Conservation (phyloP, 2,888 invertebrate species). For the Lithophane socia region DNA sequence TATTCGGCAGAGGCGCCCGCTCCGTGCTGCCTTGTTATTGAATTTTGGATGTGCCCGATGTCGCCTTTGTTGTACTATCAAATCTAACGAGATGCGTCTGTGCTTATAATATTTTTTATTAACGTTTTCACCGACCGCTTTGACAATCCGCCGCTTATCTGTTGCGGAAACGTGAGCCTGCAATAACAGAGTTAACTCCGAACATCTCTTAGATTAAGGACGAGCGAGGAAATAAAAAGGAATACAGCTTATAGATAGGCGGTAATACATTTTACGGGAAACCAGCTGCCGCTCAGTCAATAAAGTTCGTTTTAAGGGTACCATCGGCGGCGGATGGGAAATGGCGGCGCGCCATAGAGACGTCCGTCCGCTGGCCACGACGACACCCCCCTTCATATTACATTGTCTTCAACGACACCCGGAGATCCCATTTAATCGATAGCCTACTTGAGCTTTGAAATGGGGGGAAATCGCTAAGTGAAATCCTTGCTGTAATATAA, state of each 20-base stretch:
- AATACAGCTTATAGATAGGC: slow-evolving; percentile 72
- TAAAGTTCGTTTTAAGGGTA: slow-evolving; percentile 81
- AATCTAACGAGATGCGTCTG: slow-evolving; percentile 71
- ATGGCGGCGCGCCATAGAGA: slow-evolving; percentile 67
- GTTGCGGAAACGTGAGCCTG: slow-evolving; percentile 51
- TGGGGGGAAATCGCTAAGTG: slow-evolving; percentile 42
- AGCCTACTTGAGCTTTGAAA: slow-evolving; percentile 65
- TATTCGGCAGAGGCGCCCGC: slow-evolving; percentile 83
- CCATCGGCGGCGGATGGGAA: slow-evolving; percentile 74
- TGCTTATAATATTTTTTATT: slow-evolving; percentile 65
- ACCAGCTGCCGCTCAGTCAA: slow-evolving; percentile 79
- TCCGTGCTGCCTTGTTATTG: slow-evolving; percentile 84
- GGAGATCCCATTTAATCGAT: slow-evolving; percentile 73
- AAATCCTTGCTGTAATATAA: slow-evolving; percentile 25
- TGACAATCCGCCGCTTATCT: slow-evolving; percentile 52
- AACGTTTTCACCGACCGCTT: slow-evolving; percentile 50
- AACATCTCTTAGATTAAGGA: slow-evolving; percentile 63
- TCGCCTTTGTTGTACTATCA: slow-evolving; percentile 79
- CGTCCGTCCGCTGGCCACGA: slow-evolving; percentile 65
- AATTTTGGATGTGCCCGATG: slow-evolving; percentile 84
- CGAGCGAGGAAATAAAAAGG: slow-evolving; percentile 68
- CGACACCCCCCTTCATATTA: slow-evolving; percentile 66
- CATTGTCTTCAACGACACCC: slow-evolving; percentile 75
- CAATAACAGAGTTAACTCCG: slow-evolving; percentile 58
- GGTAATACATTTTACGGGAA: slow-evolving; percentile 79